Evolutionary conservation across 1,140 invertebrate species (phyloP).

Genomic region (Campoletis sonorensis): DNA sequence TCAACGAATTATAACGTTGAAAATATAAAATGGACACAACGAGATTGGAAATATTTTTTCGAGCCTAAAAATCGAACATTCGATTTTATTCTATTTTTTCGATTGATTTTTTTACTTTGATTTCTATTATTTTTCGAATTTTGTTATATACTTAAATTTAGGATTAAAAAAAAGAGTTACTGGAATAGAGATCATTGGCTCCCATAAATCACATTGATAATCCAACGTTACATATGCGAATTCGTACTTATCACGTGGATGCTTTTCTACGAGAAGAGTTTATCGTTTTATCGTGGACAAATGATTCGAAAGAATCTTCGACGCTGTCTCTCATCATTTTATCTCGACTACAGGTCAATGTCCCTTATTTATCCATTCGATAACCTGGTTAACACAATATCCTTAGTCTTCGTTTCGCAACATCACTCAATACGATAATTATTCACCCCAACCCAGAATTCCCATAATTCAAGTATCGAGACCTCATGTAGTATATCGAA

Average conservation of each 20-base stretch:
- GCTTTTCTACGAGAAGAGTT: not conserved
- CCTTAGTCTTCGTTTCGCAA: not conserved
- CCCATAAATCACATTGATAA: not conserved
- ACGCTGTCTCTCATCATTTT: not conserved
- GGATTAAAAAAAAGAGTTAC: too few relatives aligned
- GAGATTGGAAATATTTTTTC: too few relatives aligned
- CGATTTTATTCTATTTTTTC: too few relatives aligned
- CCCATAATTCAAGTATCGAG: too few relatives aligned
- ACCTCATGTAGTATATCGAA: too few relatives aligned
- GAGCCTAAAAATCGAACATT: too few relatives aligned
- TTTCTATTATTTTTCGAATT: too few relatives aligned
- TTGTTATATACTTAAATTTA: not conserved
- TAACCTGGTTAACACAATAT: not conserved
- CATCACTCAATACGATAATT: not conserved
- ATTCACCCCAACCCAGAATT: too few relatives aligned
- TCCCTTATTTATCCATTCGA: not conserved
- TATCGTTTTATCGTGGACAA: not conserved
- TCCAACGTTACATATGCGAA: not conserved
- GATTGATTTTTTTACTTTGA: too few relatives aligned
- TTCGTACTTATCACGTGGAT: not conserved
- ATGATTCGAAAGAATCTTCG: not conserved
- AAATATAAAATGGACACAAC: too few relatives aligned
- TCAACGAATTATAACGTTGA: too few relatives aligned
- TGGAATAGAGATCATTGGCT: not conserved
- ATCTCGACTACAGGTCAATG: slow-evolving; percentile 2